These are phyloP conservation scores for Drosophila novamexicana DNA, from an alignment of 1,140 invertebrate genomes.

Conservation along the genomic window DNA sequence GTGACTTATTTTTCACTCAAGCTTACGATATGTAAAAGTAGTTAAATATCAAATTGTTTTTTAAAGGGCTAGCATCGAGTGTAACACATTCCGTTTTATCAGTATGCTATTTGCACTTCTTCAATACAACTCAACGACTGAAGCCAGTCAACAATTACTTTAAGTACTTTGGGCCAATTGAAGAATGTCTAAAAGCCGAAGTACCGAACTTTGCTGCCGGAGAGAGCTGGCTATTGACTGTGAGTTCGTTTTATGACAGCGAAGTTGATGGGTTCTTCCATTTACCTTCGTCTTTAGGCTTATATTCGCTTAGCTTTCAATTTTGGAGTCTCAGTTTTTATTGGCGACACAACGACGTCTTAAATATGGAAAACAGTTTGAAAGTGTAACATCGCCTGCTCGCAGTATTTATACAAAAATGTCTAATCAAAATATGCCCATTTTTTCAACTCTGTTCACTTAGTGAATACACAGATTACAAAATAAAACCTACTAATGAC, in stretches of 20 bases:
- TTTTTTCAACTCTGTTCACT: background rate
- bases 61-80: background rate
- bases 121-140: background rate
- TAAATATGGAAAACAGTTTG: conserved; percentile 1
- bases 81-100: background rate
- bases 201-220: background rate
- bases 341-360: background rate
- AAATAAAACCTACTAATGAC: background rate
- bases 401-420: conserved; percentile 18
- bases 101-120: background rate
- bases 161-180: background rate
- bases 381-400: background rate
- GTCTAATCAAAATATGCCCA: background rate
- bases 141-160: background rate
- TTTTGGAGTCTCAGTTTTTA: background rate
- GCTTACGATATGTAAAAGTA: background rate
- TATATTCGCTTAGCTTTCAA: background rate
- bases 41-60: no score
- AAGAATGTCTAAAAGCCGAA: background rate
- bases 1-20: background rate
- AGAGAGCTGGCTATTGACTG: background rate
- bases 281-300: background rate
- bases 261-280: background rate
- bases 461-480: background rate
- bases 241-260: no score